Percentiles rank a stretch among this genome's conserved stretches.
These are phyloP conservation scores for Botrylloides violaceus DNA, from an alignment of 23 tunicate species.

Conservation along the genomic window DNA sequence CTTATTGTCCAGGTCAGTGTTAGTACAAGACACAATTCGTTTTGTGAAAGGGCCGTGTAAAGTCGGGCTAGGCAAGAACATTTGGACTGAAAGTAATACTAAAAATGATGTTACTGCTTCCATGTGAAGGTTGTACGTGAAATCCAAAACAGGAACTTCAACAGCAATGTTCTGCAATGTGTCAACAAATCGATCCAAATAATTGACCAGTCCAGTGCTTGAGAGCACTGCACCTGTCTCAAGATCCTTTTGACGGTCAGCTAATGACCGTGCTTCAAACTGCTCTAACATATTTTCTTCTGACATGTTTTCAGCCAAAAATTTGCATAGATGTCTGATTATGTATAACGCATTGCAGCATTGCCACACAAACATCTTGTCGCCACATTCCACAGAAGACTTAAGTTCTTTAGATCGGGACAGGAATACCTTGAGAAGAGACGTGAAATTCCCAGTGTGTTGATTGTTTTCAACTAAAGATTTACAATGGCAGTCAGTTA, in stretches of 20 bases:
- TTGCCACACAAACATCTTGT: constrained; percentile 93
- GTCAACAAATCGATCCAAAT: constrained; percentile 25
- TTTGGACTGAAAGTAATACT: constrained; percentile 58
- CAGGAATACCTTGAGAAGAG: constrained; percentile 67
- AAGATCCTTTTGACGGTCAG: constrained; percentile 56
- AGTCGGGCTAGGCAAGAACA: constrained; percentile 50
- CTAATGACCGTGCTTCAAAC: constrained; percentile 69
- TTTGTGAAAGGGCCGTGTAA: constrained; percentile 28
- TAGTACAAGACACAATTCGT: constrained; percentile 1
- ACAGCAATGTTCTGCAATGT: constrained; percentile 48
- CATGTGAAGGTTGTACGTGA: constrained; percentile 52
- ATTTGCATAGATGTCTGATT: constrained; percentile 66
- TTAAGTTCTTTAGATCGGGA: constrained; percentile 54
- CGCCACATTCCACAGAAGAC: constrained; percentile 85
- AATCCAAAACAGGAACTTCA: constrained; percentile 46
- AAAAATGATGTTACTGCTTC: constrained; percentile 60
- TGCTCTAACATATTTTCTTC: constrained; percentile 81
- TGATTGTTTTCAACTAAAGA: constrained; percentile 70
- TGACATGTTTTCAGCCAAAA: constrained; percentile 76
- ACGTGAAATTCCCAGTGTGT: constrained; percentile 62
- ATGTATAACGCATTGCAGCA: constrained; percentile 60
- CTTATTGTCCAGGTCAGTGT: constrained; percentile 19
- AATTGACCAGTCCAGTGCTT: constrained; percentile 9
- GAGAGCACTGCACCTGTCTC: constrained; percentile 39
- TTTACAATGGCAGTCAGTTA: constrained; percentile 59